A percentile compares a stretch with the other conserved stretches of the same genome.
Conservation (phyloP, 2,888 invertebrate genomes). For the Koerneria pararmatus region DNA sequence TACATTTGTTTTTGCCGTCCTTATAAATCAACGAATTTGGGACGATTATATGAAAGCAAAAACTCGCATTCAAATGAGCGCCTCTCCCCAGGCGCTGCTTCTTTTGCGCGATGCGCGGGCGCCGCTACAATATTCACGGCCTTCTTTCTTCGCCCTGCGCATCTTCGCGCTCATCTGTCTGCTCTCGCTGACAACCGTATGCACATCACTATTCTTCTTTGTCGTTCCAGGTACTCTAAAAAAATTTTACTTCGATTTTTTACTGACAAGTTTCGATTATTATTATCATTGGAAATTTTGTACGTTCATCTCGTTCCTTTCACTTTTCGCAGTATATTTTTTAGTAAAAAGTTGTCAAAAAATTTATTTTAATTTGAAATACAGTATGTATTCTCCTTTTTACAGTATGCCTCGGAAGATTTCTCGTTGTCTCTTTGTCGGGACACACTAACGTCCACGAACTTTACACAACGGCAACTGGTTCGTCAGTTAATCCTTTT, state of each 20-base stretch:
- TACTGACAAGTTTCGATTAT: background rate
- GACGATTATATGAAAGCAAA: slow-evolving; percentile 8
- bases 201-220: slow-evolving; percentile 78
- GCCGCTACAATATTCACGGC: slow-evolving; percentile 79
- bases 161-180: slow-evolving; percentile 69
- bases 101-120: slow-evolving; percentile 72
- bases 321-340: too few species aligned
- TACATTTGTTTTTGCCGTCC: background rate
- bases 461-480: slow-evolving; percentile 38
- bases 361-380: background rate
- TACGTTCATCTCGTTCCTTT: background rate
- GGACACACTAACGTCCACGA: slow-evolving; percentile 75
- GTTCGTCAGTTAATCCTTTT: too few species aligned
- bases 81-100: slow-evolving; percentile 82
- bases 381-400: slow-evolving; percentile 13
- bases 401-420: slow-evolving; percentile 71
- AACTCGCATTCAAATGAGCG: slow-evolving; percentile 66
- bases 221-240: slow-evolving; percentile 77
- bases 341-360: background rate
- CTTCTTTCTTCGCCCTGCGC: slow-evolving; percentile 73
- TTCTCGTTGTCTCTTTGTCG: slow-evolving; percentile 32
- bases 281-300: background rate
- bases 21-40: background rate
- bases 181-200: slow-evolving; percentile 79
- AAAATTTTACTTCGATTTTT: background rate